Conservation (phyloP, 2,113 vertebrate genomes). For the Pithys albifrons region DNA sequence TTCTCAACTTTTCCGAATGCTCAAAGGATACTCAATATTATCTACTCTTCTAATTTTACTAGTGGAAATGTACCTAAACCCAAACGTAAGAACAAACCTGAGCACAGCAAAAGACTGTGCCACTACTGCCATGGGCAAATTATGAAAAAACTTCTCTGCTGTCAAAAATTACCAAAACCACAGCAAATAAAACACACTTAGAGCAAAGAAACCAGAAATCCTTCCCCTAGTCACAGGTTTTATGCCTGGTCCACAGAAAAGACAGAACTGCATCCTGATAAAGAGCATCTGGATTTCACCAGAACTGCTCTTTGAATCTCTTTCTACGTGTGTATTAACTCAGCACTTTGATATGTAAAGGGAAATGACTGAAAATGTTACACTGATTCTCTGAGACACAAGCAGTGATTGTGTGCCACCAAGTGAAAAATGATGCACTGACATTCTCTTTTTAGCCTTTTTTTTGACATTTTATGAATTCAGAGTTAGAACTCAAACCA, state of each 20-base stretch:
- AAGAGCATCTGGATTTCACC: background rate
- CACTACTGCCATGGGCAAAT: background rate
- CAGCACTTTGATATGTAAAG: background rate
- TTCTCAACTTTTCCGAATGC: background rate
- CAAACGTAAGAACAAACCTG: background rate
- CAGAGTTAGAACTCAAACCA: background rate
- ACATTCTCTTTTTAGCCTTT: background rate
- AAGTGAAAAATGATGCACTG: background rate
- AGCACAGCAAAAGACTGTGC: background rate
- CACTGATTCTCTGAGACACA: background rate
- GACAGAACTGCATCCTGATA: background rate
- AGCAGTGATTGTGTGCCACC: background rate
- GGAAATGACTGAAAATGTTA: background rate
- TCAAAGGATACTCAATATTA: background rate
- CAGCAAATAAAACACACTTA: background rate
- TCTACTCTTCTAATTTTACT: background rate
- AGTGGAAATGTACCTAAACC: background rate
- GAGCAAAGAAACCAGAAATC: background rate
- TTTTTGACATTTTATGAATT: background rate
- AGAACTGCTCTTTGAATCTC: background rate
- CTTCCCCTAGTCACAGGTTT: background rate
- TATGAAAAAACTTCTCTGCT: background rate
- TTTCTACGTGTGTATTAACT: background rate
- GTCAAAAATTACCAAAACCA: background rate
- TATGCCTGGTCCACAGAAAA: background rate